A percentile compares a stretch with the other conserved stretches of the same genome.
phyloP scores from a whole-genome alignment of 2,888 invertebrate genomes.

The Rutpela maculata region DNA sequence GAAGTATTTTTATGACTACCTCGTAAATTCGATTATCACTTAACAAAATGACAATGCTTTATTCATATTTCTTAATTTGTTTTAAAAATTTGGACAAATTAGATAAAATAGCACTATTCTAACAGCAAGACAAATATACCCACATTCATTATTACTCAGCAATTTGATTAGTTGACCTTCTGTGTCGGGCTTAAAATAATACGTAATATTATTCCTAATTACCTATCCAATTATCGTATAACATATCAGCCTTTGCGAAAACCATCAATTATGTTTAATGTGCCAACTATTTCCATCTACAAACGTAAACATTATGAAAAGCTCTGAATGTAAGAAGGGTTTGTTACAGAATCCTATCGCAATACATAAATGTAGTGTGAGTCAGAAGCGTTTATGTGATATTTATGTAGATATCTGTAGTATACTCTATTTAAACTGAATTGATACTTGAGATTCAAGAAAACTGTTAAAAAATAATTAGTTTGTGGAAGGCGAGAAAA shows the following conservation, averaged over 20 bases:
- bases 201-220: slow-evolving; percentile 16
- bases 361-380: neutral
- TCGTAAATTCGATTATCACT: too few species aligned
- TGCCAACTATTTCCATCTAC: neutral
- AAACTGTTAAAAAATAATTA: neutral
- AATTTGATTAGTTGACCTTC: neutral
- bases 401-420: neutral
- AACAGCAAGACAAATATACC: neutral
- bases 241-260: neutral
- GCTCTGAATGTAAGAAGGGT: neutral
- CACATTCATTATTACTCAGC: neutral
- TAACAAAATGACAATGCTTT: too few species aligned
- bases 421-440: neutral
- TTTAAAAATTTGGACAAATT: neutral
- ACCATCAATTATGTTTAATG: neutral
- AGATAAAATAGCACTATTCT: neutral
- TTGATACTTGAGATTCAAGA: neutral
- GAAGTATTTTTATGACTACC: too few species aligned
- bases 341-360: neutral
- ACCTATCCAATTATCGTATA: slow-evolving; percentile 15
- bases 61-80: neutral
- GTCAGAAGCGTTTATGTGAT: too few species aligned
- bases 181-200: neutral
- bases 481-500: neutral
- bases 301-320: neutral